Evolutionary conservation across 2,888 invertebrate species (phyloP), one percentile per base, ranked within the genome.

Genomic region (Rhagophthalmus giganteus): DNA sequence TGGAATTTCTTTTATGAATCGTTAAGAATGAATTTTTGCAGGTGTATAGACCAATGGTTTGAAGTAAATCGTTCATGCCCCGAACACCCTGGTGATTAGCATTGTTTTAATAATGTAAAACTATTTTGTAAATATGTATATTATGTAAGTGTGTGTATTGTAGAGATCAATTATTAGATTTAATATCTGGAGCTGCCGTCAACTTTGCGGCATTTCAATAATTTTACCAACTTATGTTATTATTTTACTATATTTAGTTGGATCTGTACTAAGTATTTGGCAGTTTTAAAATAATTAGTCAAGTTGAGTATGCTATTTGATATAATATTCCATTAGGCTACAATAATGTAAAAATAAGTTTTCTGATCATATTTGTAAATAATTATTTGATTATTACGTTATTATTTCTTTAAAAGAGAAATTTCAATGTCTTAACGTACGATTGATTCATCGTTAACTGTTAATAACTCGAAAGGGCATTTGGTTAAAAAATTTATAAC

Each of bases 1-100:
- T n/a, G n/a, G n/a, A n/a, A n/a, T n/a, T n/a, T n/a, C n/a, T n/a
- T n/a, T n/a, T n/a, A n/a, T n/a, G n/a, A n/a, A n/a, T n/a, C n/a
- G n/a, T n/a, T 12, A 12, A 37, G n/a, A 41, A 54, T 57, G 54
- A 61, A 67, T 54, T 62, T 41, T 69, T 87, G 35, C 82, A 97
- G 95, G 77, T 98, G 98, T 82, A 97, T 98, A 81, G 97, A 98
- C 81, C 88, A 90, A 79, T 98, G 98, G 98, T 98, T 98, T 81
- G 93, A 95, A 79, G 91, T 95, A 75, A 98, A 97, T 82, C 88
- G 97, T 78, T 94, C 94, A 71, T 98, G 98, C 81, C 98, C 98
- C 42, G 97, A 97, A 79, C 98, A 98, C 81, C 97, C 98, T 66
- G 90, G 92, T 69, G 96, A 96, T 81, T 94, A 85, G 82, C 78